These are phyloP conservation scores for Andricus quercusramuli DNA, from an alignment of 2,888 invertebrate genomes.

Conservation along the genomic window DNA sequence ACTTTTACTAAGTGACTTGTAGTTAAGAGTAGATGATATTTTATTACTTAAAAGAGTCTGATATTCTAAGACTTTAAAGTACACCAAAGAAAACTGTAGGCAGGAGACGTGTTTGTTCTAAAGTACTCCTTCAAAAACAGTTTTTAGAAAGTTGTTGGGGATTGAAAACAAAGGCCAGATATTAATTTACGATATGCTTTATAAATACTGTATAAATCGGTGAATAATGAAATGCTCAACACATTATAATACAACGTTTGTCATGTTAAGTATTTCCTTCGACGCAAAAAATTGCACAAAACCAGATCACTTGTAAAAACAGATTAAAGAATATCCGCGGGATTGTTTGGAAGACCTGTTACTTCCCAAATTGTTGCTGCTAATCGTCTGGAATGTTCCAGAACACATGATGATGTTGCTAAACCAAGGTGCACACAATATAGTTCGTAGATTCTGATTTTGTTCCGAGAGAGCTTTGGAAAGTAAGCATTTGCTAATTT, in stretches of 20 bases:
- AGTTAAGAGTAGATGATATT: conserved; percentile 31
- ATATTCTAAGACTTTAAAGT: conserved; percentile 36
- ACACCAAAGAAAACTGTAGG: conserved; percentile 35
- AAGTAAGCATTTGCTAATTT: conserved; percentile 84
- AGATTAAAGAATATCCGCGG: conserved; percentile 81
- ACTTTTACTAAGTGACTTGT: conserved; percentile 24
- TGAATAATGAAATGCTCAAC: conserved; percentile 50
- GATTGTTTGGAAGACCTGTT: conserved; percentile 83
- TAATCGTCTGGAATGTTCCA: conserved; percentile 90
- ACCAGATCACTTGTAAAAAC: conserved; percentile 16
- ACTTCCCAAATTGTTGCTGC: conserved; percentile 90
- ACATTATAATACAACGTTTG: conserved; percentile 42
- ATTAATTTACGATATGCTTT: conserved; percentile 47
- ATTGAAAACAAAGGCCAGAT: background rate
- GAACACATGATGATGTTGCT: conserved; percentile 89
- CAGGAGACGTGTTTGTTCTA: conserved; percentile 17
- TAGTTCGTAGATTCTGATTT: conserved; percentile 88
- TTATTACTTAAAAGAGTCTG: conserved; percentile 39
- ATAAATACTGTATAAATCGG: conserved; percentile 63
- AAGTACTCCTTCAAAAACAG: background rate
- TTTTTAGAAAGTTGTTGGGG: background rate
- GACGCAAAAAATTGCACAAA: conserved; percentile 8
- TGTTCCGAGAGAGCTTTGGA: conserved; percentile 82
- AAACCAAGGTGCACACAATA: conserved; percentile 92
- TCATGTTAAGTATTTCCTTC: conserved; percentile 42